Conservation (phyloP, 2,888 invertebrate species). For the Acronicta leporina region DNA sequence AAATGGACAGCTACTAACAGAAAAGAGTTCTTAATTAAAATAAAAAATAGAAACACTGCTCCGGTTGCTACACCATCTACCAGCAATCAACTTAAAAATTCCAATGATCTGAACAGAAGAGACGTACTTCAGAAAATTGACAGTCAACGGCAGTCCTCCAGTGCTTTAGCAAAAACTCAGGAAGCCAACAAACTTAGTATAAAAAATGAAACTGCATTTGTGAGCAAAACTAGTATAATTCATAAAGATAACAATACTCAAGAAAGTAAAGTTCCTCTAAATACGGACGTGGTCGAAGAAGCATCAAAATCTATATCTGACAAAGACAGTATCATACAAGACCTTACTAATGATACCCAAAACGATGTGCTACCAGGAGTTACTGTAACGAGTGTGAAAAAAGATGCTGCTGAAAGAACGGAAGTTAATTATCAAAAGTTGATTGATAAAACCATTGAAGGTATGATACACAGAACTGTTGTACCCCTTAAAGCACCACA, state of each 20-base stretch:
- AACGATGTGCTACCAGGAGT: slow-evolving; percentile 20
- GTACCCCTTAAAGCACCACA: slow-evolving; percentile 63
- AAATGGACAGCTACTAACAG: slow-evolving; percentile 85
- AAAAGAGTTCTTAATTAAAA: slow-evolving; percentile 82
- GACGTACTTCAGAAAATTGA: slow-evolving; percentile 84
- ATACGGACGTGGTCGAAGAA: slow-evolving; percentile 46
- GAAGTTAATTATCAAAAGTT: slow-evolving; percentile 79
- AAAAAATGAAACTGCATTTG: slow-evolving; percentile 76
- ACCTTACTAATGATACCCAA: slow-evolving; percentile 27
- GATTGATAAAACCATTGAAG: slow-evolving; percentile 84
- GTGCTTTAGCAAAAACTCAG: slow-evolving; percentile 69
- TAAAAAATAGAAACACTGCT: slow-evolving; percentile 75
- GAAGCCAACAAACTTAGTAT: slow-evolving; percentile 67
- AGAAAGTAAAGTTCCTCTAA: slow-evolving; percentile 54
- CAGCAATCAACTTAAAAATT: slow-evolving; percentile 82
- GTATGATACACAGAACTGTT: slow-evolving; percentile 73
- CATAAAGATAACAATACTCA: slow-evolving; percentile 45
- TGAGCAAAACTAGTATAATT: slow-evolving; percentile 64
- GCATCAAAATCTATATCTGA: slow-evolving; percentile 39
- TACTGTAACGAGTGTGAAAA: slow-evolving; percentile 45
- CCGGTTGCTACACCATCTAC: slow-evolving; percentile 60
- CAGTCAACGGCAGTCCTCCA: slow-evolving; percentile 77
- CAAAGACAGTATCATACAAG: slow-evolving; percentile 48
- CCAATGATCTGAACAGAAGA: slow-evolving; percentile 83
- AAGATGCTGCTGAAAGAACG: slow-evolving; percentile 64